Evolutionary conservation across 1,140 invertebrate genomes (phyloP).

Genomic region (Cyclargus thomasi): DNA sequence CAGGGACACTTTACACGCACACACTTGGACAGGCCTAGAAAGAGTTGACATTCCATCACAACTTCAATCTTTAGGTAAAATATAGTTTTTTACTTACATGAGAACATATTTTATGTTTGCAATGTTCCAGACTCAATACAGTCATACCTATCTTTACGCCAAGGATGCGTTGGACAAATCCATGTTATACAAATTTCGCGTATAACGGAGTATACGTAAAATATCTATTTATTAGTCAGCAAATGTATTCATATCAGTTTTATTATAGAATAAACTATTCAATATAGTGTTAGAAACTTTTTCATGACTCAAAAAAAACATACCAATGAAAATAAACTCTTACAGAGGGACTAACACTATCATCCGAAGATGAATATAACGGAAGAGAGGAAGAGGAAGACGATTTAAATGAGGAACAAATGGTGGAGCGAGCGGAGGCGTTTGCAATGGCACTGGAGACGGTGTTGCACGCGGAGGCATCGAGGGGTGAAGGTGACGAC

Average conservation of each 20-base stretch:
- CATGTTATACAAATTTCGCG: no score
- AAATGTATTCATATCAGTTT: no score
- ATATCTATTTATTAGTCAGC: no score
- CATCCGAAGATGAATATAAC: background rate
- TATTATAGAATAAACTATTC: no score
- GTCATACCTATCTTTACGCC: no score
- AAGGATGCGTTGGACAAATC: no score
- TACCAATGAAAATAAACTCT: background rate
- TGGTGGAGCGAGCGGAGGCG: background rate
- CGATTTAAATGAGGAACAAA: background rate
- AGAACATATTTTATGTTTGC: no score
- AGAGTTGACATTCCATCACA: conserved; percentile 5
- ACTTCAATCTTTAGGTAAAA: conserved; percentile 11
- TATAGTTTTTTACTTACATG: background rate
- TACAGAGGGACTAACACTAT: background rate
- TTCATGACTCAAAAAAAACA: no score
- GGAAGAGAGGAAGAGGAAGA: background rate
- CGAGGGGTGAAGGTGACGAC: background rate
- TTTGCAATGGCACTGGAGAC: conserved; percentile 3
- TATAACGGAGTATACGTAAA: no score
- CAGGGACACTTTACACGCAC: background rate
- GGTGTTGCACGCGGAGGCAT: background rate
- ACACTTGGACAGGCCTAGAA: conserved; percentile 11
- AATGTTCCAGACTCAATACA: no score
- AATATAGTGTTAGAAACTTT: no score